Conservation (phyloP, 2,113 vertebrate genomes). For the Regulus satrapa region DNA sequence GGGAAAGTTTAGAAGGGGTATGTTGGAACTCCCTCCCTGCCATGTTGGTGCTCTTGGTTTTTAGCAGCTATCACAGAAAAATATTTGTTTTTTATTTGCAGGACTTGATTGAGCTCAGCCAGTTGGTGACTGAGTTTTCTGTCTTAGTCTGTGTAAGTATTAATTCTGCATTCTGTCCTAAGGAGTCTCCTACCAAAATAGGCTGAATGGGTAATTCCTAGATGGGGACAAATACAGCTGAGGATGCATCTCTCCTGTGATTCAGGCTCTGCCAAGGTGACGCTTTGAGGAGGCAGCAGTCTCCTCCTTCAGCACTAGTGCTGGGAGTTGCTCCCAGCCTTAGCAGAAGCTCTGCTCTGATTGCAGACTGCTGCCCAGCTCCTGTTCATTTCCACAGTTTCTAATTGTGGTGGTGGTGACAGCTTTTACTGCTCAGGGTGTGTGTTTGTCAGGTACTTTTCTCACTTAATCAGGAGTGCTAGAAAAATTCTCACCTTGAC, state of each 20-base stretch:
- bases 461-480: neutral
- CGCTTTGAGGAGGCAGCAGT: neutral
- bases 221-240: neutral
- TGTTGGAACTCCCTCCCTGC: neutral
- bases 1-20: constrained; percentile 89
- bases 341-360: neutral
- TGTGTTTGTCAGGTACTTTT: neutral
- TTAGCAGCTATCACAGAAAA: neutral
- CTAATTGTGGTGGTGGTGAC: neutral
- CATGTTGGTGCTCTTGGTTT: neutral
- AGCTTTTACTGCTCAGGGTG: neutral
- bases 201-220: neutral
- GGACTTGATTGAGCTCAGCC: constrained; percentile 87
- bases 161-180: neutral
- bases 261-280: neutral
- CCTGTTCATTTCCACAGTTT: neutral
- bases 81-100: constrained; percentile 60
- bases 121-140: constrained; percentile 89
- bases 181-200: neutral
- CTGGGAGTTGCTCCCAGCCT: neutral
- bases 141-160: constrained; percentile 89
- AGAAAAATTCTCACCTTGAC: neutral
- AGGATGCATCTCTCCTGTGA: neutral
- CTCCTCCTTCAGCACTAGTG: neutral
- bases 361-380: neutral